Conservation (phyloP, 92 coral and sea anemone genomes). For the Actinernus sp. region DNA sequence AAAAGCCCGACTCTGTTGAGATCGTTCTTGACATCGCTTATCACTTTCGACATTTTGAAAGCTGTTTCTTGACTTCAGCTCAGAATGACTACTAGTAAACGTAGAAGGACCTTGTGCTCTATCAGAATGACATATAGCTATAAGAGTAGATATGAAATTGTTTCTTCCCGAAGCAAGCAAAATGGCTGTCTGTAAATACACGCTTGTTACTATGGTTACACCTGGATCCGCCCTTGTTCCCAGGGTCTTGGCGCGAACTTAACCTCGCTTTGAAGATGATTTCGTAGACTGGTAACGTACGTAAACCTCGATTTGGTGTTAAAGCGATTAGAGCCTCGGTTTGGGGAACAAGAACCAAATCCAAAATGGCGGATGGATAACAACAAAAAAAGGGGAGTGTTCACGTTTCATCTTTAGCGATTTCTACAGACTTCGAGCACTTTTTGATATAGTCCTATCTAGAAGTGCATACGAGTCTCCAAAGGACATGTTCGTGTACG, state of each 20-base stretch:
- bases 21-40: conserved; percentile 80
- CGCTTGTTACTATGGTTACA: conserved; percentile 52
- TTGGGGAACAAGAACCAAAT: too few species aligned
- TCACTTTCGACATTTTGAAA: conserved; percentile 46
- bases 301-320: conserved; percentile 7
- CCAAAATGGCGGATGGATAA: conserved; percentile 78
- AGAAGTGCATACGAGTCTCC: too few species aligned
- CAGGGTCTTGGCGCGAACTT: conserved; percentile 2
- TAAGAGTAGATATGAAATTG: too few species aligned
- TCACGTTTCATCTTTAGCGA: too few species aligned
- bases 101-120: too few species aligned
- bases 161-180: neutral
- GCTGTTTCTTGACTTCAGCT: neutral
- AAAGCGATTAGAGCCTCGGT: too few species aligned
- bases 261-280: too few species aligned
- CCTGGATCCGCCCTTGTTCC: conserved; percentile 3
- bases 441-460: too few species aligned
- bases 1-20: conserved; percentile 92
- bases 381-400: conserved; percentile 32
- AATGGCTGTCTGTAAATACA: conserved; percentile 8
- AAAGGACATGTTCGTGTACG: neutral
- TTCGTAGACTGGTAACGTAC: too few species aligned
- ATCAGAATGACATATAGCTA: too few species aligned
- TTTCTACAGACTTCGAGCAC: too few species aligned
- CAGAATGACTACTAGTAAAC: too few species aligned